These are phyloP conservation scores for Acanthosepion esculentum DNA, from an alignment of 2,888 invertebrate species.

Conservation along the genomic window DNA sequence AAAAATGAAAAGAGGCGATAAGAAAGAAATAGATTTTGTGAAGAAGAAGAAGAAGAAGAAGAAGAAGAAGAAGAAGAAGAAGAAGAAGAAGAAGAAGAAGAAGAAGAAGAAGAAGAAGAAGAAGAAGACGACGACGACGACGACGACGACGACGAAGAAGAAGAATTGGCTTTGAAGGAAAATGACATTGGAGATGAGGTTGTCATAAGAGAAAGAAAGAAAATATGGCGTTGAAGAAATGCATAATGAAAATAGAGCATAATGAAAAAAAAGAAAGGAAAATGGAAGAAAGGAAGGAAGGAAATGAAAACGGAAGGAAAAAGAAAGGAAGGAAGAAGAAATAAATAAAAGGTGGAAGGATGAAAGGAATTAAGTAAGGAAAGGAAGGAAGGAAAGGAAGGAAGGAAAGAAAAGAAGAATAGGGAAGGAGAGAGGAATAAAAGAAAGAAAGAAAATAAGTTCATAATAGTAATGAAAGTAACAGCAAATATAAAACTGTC, in stretches of 20 bases:
- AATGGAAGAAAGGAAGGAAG: no score
- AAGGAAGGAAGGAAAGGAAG: not conserved
- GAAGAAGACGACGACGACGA: not conserved
- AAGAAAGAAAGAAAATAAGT: not conserved
- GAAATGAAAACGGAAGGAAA: not conserved
- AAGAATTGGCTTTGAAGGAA: not conserved
- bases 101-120: not conserved
- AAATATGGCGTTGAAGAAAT: no score
- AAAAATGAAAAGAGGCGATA: not conserved
- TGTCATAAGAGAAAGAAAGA: no score
- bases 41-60: not conserved
- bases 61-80: constrained; percentile 15
- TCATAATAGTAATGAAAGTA: not conserved
- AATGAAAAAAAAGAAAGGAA: not conserved
- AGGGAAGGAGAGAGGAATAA: not conserved
- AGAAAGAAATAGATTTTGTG: not conserved
- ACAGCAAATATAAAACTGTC: no score
- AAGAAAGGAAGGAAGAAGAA: not conserved
- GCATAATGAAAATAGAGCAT: no score
- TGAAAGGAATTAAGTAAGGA: not conserved
- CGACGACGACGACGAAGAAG: not conserved
- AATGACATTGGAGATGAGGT: not conserved
- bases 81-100: not conserved
- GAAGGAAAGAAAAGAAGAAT: not conserved
- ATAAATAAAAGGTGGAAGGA: not conserved